Conservation (phyloP, 2,888 invertebrate genomes). For the Lasioglossum oenotherae region DNA sequence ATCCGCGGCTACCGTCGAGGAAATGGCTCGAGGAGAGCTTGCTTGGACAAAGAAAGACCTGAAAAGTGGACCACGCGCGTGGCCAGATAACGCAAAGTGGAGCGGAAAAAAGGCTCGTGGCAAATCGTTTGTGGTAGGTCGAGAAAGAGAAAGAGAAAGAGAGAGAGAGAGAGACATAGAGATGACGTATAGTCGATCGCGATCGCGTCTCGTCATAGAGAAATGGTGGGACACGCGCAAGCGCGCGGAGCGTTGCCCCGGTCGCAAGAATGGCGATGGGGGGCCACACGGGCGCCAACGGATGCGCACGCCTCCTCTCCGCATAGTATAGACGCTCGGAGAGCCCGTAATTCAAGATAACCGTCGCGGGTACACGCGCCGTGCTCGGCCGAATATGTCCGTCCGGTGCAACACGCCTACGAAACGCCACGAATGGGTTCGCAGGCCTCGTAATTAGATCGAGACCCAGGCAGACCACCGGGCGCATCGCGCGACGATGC, state of each 20-base stretch:
- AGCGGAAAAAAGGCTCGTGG: conserved; percentile 38
- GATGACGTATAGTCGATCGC: conserved; percentile 53
- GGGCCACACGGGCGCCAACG: neutral
- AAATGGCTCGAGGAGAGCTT: conserved; percentile 20
- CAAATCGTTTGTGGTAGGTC: conserved; percentile 55
- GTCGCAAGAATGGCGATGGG: conserved; percentile 29
- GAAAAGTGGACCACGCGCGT: conserved; percentile 40
- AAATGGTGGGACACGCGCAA: conserved; percentile 30
- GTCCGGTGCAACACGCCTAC: neutral
- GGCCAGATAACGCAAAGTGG: conserved; percentile 19
- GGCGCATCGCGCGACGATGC: neutral
- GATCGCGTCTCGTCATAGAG: conserved; percentile 31
- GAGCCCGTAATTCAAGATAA: conserved; percentile 32
- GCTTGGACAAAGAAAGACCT: neutral
- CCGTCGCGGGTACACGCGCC: neutral
- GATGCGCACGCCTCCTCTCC: conserved; percentile 23
- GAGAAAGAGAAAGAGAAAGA: conserved; percentile 2
- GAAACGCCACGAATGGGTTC: conserved; percentile 4
- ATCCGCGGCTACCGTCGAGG: conserved; percentile 19
- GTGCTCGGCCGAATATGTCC: neutral
- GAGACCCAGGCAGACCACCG: neutral
- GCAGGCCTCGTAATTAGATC: conserved; percentile 36
- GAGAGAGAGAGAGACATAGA: conserved; percentile 10
- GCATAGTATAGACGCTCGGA: conserved; percentile 26
- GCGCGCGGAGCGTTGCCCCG: conserved; percentile 54